Conservation (phyloP, 1,140 invertebrate species). For the Zaprionus africanus region DNA sequence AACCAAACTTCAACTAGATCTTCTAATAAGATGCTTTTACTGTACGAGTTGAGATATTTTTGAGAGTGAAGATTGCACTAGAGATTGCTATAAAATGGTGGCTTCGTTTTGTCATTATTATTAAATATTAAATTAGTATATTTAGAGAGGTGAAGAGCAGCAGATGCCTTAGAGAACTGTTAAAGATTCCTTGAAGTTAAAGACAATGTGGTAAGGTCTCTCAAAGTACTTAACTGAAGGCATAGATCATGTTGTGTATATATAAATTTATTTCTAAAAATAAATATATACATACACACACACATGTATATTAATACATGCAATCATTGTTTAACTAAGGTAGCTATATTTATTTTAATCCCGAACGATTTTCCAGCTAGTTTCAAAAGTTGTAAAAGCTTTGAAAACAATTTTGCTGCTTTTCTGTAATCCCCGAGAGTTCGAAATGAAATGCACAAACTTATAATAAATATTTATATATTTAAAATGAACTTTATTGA, state of each 20-base stretch:
- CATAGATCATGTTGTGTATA: too few relatives aligned
- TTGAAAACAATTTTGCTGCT: neutral
- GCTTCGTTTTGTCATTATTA: too few relatives aligned
- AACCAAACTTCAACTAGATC: neutral
- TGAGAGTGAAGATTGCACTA: neutral
- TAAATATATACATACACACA: too few relatives aligned
- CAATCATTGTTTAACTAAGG: too few relatives aligned
- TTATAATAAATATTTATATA: conserved; percentile 44
- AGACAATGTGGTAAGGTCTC: too few relatives aligned
- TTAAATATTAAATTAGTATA: too few relatives aligned
- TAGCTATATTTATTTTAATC: too few relatives aligned
- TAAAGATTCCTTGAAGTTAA: neutral
- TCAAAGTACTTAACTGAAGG: too few relatives aligned
- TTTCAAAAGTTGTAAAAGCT: conserved; percentile 5
- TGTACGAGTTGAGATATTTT: neutral
- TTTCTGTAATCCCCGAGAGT: neutral
- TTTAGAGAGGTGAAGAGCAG: too few relatives aligned
- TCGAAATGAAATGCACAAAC: conserved; percentile 20
- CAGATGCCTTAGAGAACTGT: neutral
- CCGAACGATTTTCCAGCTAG: neutral
- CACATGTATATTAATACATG: too few relatives aligned
- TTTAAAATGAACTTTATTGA: conserved; percentile 49
- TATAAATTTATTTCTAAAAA: too few relatives aligned
- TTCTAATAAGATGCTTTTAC: neutral
- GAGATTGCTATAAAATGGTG: neutral